phyloP scores from a whole-genome alignment of 2,797 vertebrate genomes.

The Anniella stebbinsi region DNA sequence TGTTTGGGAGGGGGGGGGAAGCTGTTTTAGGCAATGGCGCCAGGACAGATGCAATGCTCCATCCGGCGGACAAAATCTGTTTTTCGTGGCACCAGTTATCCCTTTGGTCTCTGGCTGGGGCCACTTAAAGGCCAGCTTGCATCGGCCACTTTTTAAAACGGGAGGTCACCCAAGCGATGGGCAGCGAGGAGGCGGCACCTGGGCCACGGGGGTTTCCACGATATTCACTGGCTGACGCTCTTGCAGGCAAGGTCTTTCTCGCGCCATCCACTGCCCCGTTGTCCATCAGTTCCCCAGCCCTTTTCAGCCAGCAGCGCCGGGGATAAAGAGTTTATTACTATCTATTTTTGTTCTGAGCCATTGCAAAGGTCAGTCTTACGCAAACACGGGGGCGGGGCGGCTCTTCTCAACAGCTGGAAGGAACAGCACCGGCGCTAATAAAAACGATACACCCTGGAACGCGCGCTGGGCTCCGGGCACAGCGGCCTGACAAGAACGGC shows the following conservation, averaged over 20 bases:
- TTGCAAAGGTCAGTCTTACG: conserved; percentile 63
- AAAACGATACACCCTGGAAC: not conserved
- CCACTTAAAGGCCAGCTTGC: not conserved
- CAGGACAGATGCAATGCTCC: too few species aligned
- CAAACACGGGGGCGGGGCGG: conserved; percentile 48
- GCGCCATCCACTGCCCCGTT: not conserved
- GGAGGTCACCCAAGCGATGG: not conserved
- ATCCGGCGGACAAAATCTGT: too few species aligned
- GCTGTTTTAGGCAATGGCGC: too few species aligned
- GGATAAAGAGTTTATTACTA: conserved; percentile 23
- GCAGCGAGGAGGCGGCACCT: not conserved
- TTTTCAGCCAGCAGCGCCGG: not conserved
- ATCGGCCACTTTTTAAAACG: not conserved
- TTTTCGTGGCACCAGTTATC: too few species aligned
- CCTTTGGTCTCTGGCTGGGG: too few species aligned
- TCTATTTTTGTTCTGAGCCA: conserved; percentile 49
- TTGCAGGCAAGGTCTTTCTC: not conserved
- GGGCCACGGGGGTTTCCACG: not conserved
- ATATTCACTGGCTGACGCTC: not conserved
- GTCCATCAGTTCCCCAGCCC: not conserved
- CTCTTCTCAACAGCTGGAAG: conserved; percentile 33
- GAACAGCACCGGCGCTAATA: not conserved
- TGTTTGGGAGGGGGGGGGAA: too few species aligned
- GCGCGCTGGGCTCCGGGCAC: not conserved
- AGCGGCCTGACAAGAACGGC: not conserved